Conservation (phyloP, 64 coral and sea anemone species). For the Porites lutea region DNA sequence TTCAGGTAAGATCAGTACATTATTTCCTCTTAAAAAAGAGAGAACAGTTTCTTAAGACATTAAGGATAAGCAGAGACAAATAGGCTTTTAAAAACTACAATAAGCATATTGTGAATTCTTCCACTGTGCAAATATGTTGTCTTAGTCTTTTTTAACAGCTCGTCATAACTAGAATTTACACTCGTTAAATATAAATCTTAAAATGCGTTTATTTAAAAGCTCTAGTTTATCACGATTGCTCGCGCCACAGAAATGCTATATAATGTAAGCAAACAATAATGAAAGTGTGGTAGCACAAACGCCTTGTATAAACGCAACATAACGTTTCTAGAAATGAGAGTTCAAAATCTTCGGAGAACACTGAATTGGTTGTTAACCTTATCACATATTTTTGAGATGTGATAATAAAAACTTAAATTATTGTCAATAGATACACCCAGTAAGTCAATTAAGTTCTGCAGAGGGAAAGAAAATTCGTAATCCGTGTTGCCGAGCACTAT, state of each 20-base stretch:
- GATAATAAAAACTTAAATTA: conserved; percentile 6
- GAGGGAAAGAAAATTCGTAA: conserved; percentile 11
- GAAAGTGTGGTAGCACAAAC: too few species aligned
- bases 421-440: conserved; percentile 39
- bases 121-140: neutral
- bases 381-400: conserved; percentile 18
- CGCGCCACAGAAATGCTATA: neutral
- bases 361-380: conserved; percentile 40
- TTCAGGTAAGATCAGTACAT: too few species aligned
- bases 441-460: conserved; percentile 6
- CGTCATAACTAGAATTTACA: neutral
- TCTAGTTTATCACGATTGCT: neutral
- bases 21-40: too few species aligned
- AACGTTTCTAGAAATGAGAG: neutral
- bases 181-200: neutral
- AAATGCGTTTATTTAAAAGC: neutral
- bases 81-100: too few species aligned
- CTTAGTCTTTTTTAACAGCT: neutral
- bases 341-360: conserved; percentile 7
- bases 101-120: neutral
- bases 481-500: conserved; percentile 24
- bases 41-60: too few species aligned
- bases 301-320: too few species aligned
- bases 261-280: neutral
- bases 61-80: too few species aligned